These are phyloP conservation scores for Gambusia holbrooki DNA, from an alignment of 2,113 vertebrate genomes.

Conservation along the genomic window DNA sequence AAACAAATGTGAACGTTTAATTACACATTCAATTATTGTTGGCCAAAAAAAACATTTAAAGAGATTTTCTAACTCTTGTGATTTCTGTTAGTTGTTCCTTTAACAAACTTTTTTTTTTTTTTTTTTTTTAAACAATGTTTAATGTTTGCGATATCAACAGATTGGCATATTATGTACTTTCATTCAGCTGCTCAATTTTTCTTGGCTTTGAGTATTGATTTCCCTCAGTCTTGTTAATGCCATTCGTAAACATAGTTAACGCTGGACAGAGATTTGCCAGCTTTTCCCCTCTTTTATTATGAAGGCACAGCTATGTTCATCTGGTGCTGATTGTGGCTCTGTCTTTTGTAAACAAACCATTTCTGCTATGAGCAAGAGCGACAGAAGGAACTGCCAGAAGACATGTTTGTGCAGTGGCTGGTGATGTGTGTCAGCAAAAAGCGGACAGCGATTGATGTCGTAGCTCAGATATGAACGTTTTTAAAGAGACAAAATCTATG, in stretches of 20 bases:
- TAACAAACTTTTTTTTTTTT: too few relatives aligned
- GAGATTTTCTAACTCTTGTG: too few relatives aligned
- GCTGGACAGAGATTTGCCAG: background rate
- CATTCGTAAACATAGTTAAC: background rate
- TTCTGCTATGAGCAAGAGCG: background rate
- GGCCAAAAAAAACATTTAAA: background rate
- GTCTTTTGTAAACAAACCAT: background rate
- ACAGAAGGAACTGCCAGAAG: background rate
- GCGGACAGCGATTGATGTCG: background rate
- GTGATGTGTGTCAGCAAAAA: background rate
- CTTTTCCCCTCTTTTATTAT: background rate
- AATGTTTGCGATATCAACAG: background rate
- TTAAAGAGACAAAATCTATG: background rate
- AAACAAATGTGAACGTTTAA: too few relatives aligned
- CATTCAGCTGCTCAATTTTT: background rate
- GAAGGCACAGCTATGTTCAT: background rate
- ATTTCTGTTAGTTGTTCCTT: too few relatives aligned
- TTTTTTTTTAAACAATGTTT: background rate
- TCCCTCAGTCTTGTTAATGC: background rate
- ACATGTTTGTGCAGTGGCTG: conserved; percentile 17
- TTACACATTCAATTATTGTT: background rate
- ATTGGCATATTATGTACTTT: background rate
- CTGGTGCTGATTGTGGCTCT: background rate
- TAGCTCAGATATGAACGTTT: background rate
- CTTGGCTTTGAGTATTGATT: background rate